These are phyloP conservation scores for Phylloscopus collybita DNA, from an alignment of 2,797 vertebrate species.

Conservation along the genomic window DNA sequence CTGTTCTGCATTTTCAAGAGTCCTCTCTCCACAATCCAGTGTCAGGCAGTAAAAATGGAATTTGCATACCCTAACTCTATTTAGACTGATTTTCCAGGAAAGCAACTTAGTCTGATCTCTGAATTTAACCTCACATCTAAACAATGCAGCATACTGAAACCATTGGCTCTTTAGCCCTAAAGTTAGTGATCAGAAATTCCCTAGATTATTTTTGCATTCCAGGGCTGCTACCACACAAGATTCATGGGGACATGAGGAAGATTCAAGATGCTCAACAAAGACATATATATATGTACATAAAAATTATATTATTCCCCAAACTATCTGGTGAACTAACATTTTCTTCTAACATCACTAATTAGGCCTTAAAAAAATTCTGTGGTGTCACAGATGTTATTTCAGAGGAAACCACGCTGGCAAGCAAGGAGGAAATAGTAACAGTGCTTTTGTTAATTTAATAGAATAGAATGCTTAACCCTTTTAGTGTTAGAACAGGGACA, in stretches of 20 bases:
- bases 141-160: conserved; percentile 25
- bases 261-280: conserved; percentile 50
- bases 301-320: conserved; percentile 46
- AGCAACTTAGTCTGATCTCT: background rate
- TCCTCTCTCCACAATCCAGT: background rate
- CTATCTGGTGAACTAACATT: conserved; percentile 36
- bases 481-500: background rate
- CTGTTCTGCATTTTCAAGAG: background rate
- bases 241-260: conserved; percentile 33
- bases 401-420: conserved; percentile 53
- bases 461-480: conserved; percentile 14
- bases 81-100: background rate
- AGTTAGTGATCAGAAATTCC: conserved; percentile 54
- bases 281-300: background rate
- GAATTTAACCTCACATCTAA: background rate
- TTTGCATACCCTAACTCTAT: background rate
- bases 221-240: conserved; percentile 49
- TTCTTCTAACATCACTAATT: conserved; percentile 53
- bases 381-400: conserved; percentile 23
- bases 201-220: conserved; percentile 68
- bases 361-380: conserved; percentile 46
- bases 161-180: conserved; percentile 60
- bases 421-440: conserved; percentile 35
- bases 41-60: background rate
- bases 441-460: conserved; percentile 8